Evolutionary conservation across 2,888 invertebrate species (phyloP).

Genomic region (Antheraea assamensis): DNA sequence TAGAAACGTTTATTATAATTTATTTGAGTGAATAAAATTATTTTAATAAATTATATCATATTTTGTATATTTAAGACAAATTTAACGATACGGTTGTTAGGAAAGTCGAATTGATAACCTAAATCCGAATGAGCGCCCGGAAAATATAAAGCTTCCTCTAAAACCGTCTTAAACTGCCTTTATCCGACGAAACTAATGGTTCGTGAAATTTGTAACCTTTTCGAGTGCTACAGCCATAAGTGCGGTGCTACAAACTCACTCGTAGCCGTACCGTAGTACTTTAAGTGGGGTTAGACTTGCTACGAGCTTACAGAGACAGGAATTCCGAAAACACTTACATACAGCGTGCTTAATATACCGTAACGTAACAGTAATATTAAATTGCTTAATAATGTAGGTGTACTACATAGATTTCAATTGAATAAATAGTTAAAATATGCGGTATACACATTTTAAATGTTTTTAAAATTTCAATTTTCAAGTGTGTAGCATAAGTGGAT

Average conservation of each 20-base stretch:
- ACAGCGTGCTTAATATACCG: background rate
- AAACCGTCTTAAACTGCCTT: conserved; percentile 47
- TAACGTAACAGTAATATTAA: background rate
- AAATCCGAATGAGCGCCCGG: conserved; percentile 36
- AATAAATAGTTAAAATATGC: background rate
- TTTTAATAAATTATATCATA: background rate
- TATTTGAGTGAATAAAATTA: background rate
- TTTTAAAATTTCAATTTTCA: too few relatives aligned
- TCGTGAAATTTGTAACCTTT: conserved; percentile 56
- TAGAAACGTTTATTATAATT: too few relatives aligned
- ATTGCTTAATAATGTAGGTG: background rate
- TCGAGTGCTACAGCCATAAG: conserved; percentile 47
- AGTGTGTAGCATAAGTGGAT: too few relatives aligned
- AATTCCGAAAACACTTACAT: conserved; percentile 4
- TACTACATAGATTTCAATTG: background rate
- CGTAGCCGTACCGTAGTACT: conserved; percentile 36
- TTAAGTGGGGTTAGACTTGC: conserved; percentile 20
- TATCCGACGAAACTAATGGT: conserved; percentile 50
- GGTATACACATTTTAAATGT: background rate
- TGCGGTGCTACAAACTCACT: conserved; percentile 36
- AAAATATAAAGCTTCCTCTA: conserved; percentile 44
- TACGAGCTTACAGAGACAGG: conserved; percentile 2
- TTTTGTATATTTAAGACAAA: conserved; percentile 6
- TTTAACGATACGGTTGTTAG: conserved; percentile 21
- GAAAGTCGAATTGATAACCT: conserved; percentile 20